A percentile compares a stretch with the other conserved stretches of the same genome.
phyloP scores from a whole-genome alignment of 2,888 invertebrate genomes.

The Melieria picta region DNA sequence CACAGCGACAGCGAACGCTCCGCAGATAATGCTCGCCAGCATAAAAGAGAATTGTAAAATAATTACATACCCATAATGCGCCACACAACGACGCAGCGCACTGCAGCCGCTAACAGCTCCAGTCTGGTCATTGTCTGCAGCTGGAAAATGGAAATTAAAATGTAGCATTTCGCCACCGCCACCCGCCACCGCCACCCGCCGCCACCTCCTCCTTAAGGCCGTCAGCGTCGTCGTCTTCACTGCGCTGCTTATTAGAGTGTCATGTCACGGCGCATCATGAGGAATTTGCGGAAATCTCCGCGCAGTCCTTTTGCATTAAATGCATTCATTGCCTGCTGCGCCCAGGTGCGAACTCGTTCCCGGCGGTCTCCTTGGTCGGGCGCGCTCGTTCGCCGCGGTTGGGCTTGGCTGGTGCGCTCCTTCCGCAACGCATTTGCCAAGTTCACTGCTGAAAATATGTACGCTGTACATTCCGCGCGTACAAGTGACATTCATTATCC shows the following conservation, averaged over 20 bases:
- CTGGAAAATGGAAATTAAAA: slow-evolving; percentile 32
- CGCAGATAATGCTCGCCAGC: no score
- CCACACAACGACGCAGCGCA: no score
- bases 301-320: slow-evolving; percentile 6
- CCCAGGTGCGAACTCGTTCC: not conserved
- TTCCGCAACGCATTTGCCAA: no score
- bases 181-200: not conserved
- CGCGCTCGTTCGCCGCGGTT: not conserved
- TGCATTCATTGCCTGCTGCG: not conserved
- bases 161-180: slow-evolving; percentile 25
- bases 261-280: slow-evolving; percentile 24
- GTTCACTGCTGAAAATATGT: no score
- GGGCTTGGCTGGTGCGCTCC: no score
- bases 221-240: not conserved
- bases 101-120: no score
- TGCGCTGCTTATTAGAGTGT: slow-evolving; percentile 21
- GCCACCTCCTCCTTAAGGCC: not conserved
- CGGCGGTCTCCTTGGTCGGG: not conserved
- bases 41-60: no score
- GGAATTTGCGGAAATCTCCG: slow-evolving; percentile 30
- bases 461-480: not conserved
- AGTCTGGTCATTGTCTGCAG: slow-evolving; percentile 22
- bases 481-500: slow-evolving; percentile 37
- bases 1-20: no score
- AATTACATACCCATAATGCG: no score